Base-by-base conservation (phyloP, 2,888 invertebrate species). In the Neoascia interrupta region DNA sequence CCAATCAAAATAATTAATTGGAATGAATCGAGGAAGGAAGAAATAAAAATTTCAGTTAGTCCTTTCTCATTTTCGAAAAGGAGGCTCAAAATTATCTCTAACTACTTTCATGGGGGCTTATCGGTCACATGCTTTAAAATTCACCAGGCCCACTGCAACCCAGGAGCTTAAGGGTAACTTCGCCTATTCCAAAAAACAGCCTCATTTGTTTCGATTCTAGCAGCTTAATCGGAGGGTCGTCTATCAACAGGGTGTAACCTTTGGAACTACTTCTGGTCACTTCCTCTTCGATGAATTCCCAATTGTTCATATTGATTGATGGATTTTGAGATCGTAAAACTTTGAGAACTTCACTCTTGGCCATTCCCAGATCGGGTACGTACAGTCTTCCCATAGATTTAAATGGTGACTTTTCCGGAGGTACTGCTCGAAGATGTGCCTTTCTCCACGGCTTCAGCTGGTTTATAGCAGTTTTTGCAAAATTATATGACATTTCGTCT, bases 271-370 rank as follows among this genome's bases (percentile, higher is more conserved):
- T 15, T 6, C 10, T 34, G 1, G 18, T 18, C 6, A 6, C 1
- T 0, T 39, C 51, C n/a, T 68, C 74, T 10, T 60, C 47, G 2
- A 74, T 4, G 5, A 74, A n/a, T 26, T 31, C 61, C 74, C 74
- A 74, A 0, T 31, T 41, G 2, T 5, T 3, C 54, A 68, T 60
- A 31, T 54, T 61, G 1, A 68, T 3, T 0, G 10, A 36, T 0
- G 60, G 68, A 23, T 74, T 74, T 28, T 74, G 74, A 3, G 61
- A 47, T 18, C 21, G 19, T 0, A 74, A 15, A n/a, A 68, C n/a
- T 11, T 34, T 18, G 0, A 74, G 28, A 0, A 74, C 41, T 10
- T 49, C 16, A 4, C 39, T 18, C 3, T n/a, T 34, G 2, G 18
- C 3, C 6, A 74, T 47, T 5, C 19, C 47, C 8, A 61, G 10